Evolutionary conservation across 2,888 invertebrate species (phyloP).

Genomic region (Seira sanloemensis): DNA sequence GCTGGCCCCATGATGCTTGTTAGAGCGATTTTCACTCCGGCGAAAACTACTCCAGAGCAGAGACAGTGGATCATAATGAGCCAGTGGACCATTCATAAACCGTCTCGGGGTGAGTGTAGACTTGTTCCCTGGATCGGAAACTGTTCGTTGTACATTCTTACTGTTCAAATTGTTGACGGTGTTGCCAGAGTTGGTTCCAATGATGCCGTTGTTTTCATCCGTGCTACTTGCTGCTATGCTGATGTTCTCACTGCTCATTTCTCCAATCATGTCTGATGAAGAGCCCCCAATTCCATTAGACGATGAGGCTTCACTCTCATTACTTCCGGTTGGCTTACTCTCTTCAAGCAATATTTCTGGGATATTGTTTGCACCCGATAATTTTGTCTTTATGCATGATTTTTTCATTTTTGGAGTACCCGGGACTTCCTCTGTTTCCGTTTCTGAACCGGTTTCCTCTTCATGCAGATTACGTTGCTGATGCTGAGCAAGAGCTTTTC

Average conservation of each 20-base stretch:
- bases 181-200: conserved; percentile 40
- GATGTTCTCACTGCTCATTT: conserved; percentile 72
- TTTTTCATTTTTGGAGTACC: conserved; percentile 49
- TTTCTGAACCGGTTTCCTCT: conserved; percentile 72
- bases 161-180: conserved; percentile 30
- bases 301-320: conserved; percentile 72
- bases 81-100: conserved; percentile 72
- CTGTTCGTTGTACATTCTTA: conserved; percentile 73
- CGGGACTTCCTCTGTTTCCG: conserved; percentile 71
- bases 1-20: conserved; percentile 52
- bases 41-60: conserved; percentile 73
- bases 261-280: conserved; percentile 71
- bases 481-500: conserved; percentile 71
- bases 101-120: conserved; percentile 72
- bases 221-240: conserved; percentile 61
- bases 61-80: conserved; percentile 73
- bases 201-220: conserved; percentile 50
- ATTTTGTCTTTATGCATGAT: conserved; percentile 1
- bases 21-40: conserved; percentile 67
- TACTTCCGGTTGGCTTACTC: conserved; percentile 60
- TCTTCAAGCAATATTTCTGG: conserved; percentile 13
- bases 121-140: conserved; percentile 73
- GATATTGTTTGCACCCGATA: conserved; percentile 18
- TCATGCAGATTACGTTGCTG: conserved; percentile 68
- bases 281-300: conserved; percentile 72